Percentiles rank a stretch among this genome's conserved stretches.
phyloP scores from a whole-genome alignment of 2,797 vertebrate genomes.

The Tragopan temminckii region DNA sequence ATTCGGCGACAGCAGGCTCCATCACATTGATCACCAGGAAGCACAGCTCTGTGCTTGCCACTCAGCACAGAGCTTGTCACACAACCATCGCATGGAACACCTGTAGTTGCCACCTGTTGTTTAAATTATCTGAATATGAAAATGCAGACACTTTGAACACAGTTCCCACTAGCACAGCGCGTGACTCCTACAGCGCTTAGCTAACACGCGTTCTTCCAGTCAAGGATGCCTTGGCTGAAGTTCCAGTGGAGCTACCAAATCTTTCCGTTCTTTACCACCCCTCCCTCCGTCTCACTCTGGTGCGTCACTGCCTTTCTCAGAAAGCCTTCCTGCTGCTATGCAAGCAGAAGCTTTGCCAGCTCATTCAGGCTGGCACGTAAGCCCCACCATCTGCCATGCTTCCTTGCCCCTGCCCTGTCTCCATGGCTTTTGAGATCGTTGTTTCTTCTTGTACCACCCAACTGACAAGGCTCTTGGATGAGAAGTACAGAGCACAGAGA shows the following conservation, averaged over 20 bases:
- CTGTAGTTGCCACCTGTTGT: neutral
- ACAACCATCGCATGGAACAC: neutral
- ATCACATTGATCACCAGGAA: fast-evolving
- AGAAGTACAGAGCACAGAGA: neutral
- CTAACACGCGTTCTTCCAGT: neutral
- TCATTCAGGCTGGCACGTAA: neutral
- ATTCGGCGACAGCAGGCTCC: neutral
- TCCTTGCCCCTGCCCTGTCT: neutral
- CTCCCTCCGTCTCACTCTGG: neutral
- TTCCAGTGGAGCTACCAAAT: conserved; percentile 17
- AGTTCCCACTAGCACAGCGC: neutral
- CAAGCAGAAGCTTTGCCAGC: neutral
- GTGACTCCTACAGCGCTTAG: neutral
- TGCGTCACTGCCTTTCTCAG: neutral
- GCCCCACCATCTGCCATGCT: neutral
- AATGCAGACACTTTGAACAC: neutral
- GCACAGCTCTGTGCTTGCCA: fast-evolving
- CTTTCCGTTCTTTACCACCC: neutral
- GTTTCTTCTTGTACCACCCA: neutral
- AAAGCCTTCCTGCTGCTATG: neutral
- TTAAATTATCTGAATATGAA: neutral
- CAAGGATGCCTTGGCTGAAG: neutral
- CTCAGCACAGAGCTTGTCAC: fast-evolving
- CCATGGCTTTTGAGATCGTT: neutral
- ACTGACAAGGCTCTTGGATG: neutral